Conservation (phyloP, 2,888 invertebrate genomes). For the Ctenicera cuprea region DNA sequence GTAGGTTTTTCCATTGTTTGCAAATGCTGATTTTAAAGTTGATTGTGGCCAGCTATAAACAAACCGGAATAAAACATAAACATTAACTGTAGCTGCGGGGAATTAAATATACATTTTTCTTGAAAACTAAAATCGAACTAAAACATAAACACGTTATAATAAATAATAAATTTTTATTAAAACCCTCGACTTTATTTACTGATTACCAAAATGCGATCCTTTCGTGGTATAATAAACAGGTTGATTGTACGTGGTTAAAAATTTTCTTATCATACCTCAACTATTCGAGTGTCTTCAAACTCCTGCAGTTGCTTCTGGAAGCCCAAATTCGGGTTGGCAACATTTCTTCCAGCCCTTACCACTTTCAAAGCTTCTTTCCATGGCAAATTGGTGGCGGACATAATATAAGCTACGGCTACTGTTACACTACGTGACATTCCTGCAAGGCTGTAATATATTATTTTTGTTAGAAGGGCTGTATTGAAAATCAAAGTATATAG, state of each 20-base stretch:
- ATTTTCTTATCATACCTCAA: too few relatives aligned
- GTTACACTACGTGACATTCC: slow-evolving; percentile 98
- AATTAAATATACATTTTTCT: too few relatives aligned
- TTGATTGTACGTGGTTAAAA: too few relatives aligned
- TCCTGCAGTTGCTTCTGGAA: slow-evolving; percentile 96
- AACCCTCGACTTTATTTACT: too few relatives aligned
- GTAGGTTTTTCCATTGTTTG: neutral
- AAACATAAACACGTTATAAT: too few relatives aligned
- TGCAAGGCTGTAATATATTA: slow-evolving; percentile 81
- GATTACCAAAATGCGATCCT: too few relatives aligned
- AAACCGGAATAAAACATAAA: too few relatives aligned
- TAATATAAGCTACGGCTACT: slow-evolving; percentile 96
- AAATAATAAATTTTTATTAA: too few relatives aligned
- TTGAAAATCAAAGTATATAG: neutral
- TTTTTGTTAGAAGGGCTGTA: neutral
- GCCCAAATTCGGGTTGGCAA: slow-evolving; percentile 97
- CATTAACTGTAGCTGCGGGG: too few relatives aligned
- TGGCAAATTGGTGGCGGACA: slow-evolving; percentile 91
- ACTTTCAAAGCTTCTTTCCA: slow-evolving; percentile 97
- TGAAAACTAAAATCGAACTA: too few relatives aligned
- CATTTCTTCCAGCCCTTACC: slow-evolving; percentile 91
- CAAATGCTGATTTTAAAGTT: neutral
- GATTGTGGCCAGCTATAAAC: neutral
- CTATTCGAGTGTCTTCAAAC: slow-evolving; percentile 87
- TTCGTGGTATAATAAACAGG: too few relatives aligned